Base-by-base conservation (phyloP, 1,140 invertebrate species). In the Leptopilina clavipes region DNA sequence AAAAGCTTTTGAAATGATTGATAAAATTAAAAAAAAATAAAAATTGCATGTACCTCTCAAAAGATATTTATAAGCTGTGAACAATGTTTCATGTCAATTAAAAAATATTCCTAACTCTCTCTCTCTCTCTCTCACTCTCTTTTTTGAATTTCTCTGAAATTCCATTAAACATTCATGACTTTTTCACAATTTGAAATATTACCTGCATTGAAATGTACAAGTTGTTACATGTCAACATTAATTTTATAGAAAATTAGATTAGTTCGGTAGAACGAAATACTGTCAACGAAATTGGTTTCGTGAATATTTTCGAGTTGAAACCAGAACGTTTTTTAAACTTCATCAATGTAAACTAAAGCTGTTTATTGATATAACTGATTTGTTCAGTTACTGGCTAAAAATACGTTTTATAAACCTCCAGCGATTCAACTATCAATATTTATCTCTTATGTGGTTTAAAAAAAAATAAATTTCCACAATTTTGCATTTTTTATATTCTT, bases 401-500 rank as follows among this genome's bases (percentile, higher is more conserved):
- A 65, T n/a, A 31, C 22, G 12, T 65, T 65, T 65, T 65, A 65
- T 65, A 65, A 65, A 31, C 59, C 59, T 65, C 59, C 22, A 65
- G 11, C 59, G 22, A 31, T 65, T 65, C 6, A 31, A n/a, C 5
- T 12, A n/a, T 31, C 22, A 65, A 65, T 65, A 52, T 52, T 52
- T 52, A 52, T 52, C 48, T 22, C 25, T 31, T 31, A 14, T 5
- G 31, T 31, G 10, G 12, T 14, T 12, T 31, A 31, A 14, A 65
- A 65, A 14, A 48, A n/a, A 1, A n/a, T n/a, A n/a, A n/a, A 3
- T 44, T 44, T 14, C 9, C 43, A 11, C 43, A 44, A 2, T 44
- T 44, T 44, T 44, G 9, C 43, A 9, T 48, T 48, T 48, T 40
- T 40, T 40, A 3, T 31, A 31, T 9, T 40, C 9, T 40, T 6